These are phyloP conservation scores for Eospalax fontanierii DNA, from an alignment of 2,797 vertebrate genomes.

Conservation along the genomic window DNA sequence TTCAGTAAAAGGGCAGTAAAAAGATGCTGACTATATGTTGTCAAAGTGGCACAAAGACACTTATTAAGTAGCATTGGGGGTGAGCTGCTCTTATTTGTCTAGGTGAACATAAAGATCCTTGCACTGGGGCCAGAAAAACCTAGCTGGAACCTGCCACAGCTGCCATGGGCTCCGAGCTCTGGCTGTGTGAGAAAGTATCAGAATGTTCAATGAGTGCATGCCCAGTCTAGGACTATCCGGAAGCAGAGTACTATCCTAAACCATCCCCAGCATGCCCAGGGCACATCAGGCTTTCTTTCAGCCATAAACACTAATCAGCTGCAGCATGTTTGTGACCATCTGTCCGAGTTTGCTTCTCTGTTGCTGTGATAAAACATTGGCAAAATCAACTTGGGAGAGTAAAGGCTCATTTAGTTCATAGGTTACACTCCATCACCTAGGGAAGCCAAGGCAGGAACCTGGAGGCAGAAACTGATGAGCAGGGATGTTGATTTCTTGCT, in stretches of 20 bases:
- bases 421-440: too few relatives aligned
- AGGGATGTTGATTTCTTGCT: too few relatives aligned
- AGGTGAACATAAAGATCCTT: not conserved
- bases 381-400: too few relatives aligned
- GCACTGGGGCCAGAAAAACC: not conserved
- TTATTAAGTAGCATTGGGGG: not conserved
- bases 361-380: too few relatives aligned
- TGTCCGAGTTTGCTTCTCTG: too few relatives aligned
- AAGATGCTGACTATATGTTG: not conserved
- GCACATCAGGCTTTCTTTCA: not conserved
- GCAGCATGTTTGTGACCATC: not conserved
- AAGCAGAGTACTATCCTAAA: not conserved
- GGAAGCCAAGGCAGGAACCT: too few relatives aligned
- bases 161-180: not conserved
- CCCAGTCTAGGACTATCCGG: not conserved
- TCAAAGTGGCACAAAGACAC: not conserved
- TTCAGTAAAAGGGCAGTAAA: not conserved
- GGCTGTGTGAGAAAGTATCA: not conserved
- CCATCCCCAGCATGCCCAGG: not conserved
- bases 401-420: too few relatives aligned
- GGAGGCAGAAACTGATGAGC: too few relatives aligned
- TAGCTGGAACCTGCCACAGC: not conserved
- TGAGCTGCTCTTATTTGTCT: not conserved
- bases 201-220: not conserved
- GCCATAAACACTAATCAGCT: not conserved